phyloP scores from a whole-genome alignment of 2,113 vertebrate species.

The Xenus cinereus region DNA sequence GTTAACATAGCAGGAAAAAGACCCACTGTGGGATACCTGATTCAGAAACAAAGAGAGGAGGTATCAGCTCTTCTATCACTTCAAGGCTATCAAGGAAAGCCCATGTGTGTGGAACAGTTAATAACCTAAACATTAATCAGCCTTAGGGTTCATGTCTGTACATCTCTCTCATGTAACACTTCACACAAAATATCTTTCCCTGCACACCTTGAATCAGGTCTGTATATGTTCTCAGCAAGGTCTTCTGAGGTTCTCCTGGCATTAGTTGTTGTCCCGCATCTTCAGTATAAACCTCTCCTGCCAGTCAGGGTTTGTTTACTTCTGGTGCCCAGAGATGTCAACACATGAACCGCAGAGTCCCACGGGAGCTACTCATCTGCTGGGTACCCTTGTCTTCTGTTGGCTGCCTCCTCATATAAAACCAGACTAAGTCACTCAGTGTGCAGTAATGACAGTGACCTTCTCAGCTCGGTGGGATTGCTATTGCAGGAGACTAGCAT shows the following conservation, averaged over 20 bases:
- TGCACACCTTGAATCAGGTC: not conserved
- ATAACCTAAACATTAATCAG: not conserved
- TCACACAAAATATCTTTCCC: not conserved
- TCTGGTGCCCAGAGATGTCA: not conserved
- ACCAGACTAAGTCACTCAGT: not conserved
- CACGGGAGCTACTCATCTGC: not conserved
- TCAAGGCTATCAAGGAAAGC: not conserved
- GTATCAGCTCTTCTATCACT: not conserved
- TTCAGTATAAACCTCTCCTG: not conserved
- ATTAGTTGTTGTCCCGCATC: not conserved
- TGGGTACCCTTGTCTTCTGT: not conserved
- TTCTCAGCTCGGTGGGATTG: not conserved
- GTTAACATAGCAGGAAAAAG: not conserved
- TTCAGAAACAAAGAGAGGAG: not conserved
- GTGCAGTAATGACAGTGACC: not conserved
- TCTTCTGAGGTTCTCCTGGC: not conserved
- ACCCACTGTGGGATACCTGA: too few relatives aligned
- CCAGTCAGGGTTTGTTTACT: not conserved
- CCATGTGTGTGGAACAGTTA: not conserved
- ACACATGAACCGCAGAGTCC: not conserved
- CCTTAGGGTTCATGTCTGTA: not conserved
- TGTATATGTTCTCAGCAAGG: not conserved
- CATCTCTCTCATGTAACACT: not conserved
- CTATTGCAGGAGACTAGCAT: not conserved
- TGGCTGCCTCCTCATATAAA: not conserved